A percentile compares a stretch with the other conserved stretches of the same genome.
Evolutionary conservation across 2,888 invertebrate genomes (phyloP).

Genomic region (Hetaerina titia): DNA sequence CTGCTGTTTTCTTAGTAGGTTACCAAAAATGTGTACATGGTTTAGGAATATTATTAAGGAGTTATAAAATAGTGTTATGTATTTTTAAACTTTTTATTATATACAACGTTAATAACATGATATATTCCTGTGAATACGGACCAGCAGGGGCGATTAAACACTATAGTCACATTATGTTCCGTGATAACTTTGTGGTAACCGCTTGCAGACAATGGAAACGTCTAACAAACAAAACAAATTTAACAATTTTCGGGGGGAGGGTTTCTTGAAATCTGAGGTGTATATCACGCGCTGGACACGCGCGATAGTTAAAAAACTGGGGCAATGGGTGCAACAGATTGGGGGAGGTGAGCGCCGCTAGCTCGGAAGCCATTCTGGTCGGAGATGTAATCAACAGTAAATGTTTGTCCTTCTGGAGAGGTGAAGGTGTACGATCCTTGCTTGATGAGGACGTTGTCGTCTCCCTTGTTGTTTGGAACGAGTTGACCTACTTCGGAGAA

Average conservation of each 20-base stretch:
- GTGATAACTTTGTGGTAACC: neutral
- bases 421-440: constrained; percentile 86
- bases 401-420: constrained; percentile 85
- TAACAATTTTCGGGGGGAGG: neutral
- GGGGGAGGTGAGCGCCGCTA: constrained; percentile 76
- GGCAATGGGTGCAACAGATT: constrained; percentile 70
- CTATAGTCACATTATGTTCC: neutral
- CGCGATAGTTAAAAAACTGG: neutral
- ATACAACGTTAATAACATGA: neutral
- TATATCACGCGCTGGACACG: neutral
- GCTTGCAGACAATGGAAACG: neutral
- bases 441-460: constrained; percentile 81
- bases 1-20: no score
- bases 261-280: neutral
- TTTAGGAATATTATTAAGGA: no score
- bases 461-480: constrained; percentile 70
- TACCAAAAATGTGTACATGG: no score
- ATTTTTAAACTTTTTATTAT: neutral
- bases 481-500: constrained; percentile 71
- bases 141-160: neutral
- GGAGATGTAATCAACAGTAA: constrained; percentile 83
- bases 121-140: neutral
- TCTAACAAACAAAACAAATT: constrained; percentile 21
- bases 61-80: neutral
- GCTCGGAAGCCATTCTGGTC: constrained; percentile 83